These are phyloP conservation scores for Lasius platythorax DNA, from an alignment of 2,888 invertebrate genomes.

Conservation along the genomic window DNA sequence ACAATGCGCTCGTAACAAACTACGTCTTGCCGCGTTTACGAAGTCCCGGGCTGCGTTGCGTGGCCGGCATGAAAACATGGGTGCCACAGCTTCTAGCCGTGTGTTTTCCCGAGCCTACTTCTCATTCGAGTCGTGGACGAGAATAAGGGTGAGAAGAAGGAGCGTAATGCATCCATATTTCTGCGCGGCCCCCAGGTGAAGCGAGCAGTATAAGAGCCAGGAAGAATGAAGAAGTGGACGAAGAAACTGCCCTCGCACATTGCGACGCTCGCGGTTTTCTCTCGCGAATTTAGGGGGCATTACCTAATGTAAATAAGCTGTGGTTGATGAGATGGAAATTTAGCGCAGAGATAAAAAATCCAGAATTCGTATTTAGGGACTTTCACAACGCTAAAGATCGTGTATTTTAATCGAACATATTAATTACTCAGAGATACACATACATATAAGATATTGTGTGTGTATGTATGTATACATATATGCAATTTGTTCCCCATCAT, in stretches of 20 bases:
- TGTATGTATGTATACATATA: background rate
- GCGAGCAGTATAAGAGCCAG: background rate
- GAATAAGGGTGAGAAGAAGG: slow-evolving; percentile 16
- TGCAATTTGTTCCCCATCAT: background rate
- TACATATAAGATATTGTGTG: no score
- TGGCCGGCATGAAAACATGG: slow-evolving; percentile 68
- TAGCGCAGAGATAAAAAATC: background rate
- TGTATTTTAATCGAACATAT: background rate
- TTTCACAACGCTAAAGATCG: background rate
- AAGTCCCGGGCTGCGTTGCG: slow-evolving; percentile 49
- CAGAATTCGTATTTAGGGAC: background rate
- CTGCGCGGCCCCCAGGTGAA: slow-evolving; percentile 33
- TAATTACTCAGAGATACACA: background rate
- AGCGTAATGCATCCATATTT: slow-evolving; percentile 65
- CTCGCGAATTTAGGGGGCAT: slow-evolving; percentile 30
- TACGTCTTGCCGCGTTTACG: slow-evolving; percentile 48
- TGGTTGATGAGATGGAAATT: slow-evolving; percentile 8
- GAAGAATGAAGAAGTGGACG: slow-evolving; percentile 14
- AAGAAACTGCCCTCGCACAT: background rate
- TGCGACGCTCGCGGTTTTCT: slow-evolving; percentile 14
- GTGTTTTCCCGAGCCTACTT: slow-evolving; percentile 67
- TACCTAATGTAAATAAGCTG: slow-evolving; percentile 1
- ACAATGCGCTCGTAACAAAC: slow-evolving; percentile 75
- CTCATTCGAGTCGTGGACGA: slow-evolving; percentile 54
- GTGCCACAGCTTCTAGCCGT: slow-evolving; percentile 58